phyloP scores from a whole-genome alignment of 2,113 vertebrate genomes.

The Atractosteus spatula region DNA sequence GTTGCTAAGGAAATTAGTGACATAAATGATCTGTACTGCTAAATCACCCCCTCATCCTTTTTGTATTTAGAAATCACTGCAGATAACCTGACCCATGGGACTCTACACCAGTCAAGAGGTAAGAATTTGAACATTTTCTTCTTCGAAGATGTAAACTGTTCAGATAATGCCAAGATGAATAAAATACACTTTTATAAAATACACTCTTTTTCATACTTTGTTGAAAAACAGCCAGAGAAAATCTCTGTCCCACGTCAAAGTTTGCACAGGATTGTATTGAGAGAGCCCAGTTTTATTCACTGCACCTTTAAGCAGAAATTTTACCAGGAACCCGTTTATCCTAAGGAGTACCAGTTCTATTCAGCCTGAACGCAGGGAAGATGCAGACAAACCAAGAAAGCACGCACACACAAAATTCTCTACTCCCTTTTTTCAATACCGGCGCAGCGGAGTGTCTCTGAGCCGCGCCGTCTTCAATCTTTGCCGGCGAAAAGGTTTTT shows the following conservation, averaged over 20 bases:
- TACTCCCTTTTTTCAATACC: constrained; percentile 39
- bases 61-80: constrained; percentile 52
- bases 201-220: too few relatives aligned
- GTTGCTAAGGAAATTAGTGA: constrained; percentile 55
- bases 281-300: constrained; percentile 10
- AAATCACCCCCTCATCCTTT: constrained; percentile 37
- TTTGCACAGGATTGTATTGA: too few relatives aligned
- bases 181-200: too few relatives aligned
- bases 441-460: constrained; percentile 36
- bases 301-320: constrained; percentile 59
- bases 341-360: constrained; percentile 47
- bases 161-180: too few relatives aligned
- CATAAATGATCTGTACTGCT: constrained; percentile 40
- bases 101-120: constrained; percentile 67
- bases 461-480: constrained; percentile 25
- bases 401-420: constrained; percentile 43
- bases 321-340: constrained; percentile 54
- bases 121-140: constrained; percentile 48
- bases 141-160: not conserved
- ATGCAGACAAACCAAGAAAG: constrained; percentile 34
- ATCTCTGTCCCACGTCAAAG: too few relatives aligned
- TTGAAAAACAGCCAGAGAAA: too few relatives aligned
- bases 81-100: constrained; percentile 56
- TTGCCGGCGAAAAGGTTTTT: too few relatives aligned
- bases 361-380: constrained; percentile 21